These are phyloP conservation scores for Charadrius vociferus DNA, from an alignment of 2,113 vertebrate genomes.

Conservation along the genomic window DNA sequence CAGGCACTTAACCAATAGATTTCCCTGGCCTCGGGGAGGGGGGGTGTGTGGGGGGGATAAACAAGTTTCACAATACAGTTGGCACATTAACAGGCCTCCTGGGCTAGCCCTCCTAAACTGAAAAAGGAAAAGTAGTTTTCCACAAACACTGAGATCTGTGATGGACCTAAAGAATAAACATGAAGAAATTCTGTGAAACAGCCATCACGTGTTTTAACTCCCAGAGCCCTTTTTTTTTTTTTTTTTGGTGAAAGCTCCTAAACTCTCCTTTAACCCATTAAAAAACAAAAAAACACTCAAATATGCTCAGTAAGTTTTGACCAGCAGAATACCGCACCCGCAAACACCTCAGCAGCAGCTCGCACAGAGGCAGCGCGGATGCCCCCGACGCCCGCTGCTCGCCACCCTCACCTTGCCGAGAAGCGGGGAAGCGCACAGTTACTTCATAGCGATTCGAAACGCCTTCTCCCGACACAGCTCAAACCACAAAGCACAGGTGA, in stretches of 20 bases:
- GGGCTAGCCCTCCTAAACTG: not conserved
- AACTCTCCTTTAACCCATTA: not conserved
- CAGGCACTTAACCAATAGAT: not conserved
- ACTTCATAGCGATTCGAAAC: accelerated
- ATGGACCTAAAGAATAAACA: not conserved
- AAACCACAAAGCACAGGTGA: not conserved
- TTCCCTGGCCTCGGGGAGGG: not conserved
- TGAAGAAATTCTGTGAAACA: not conserved
- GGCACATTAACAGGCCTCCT: not conserved
- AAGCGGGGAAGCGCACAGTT: accelerated
- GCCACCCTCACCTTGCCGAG: no score
- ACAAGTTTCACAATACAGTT: not conserved
- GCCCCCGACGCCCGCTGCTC: no score
- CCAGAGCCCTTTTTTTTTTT: not conserved
- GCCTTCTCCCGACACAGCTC: not conserved
- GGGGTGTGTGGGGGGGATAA: not conserved
- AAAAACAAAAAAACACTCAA: not conserved
- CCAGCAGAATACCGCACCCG: not conserved
- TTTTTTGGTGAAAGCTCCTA: not conserved
- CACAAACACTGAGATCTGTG: not conserved
- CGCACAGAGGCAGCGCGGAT: accelerated
- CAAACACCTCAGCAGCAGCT: accelerated
- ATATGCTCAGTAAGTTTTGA: not conserved
- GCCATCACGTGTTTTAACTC: not conserved
- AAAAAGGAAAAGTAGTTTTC: not conserved